Evolutionary conservation across 2,113 vertebrate genomes (phyloP), one percentile per base, ranked within the genome.

Genomic region (Nothobranchius furzeri): DNA sequence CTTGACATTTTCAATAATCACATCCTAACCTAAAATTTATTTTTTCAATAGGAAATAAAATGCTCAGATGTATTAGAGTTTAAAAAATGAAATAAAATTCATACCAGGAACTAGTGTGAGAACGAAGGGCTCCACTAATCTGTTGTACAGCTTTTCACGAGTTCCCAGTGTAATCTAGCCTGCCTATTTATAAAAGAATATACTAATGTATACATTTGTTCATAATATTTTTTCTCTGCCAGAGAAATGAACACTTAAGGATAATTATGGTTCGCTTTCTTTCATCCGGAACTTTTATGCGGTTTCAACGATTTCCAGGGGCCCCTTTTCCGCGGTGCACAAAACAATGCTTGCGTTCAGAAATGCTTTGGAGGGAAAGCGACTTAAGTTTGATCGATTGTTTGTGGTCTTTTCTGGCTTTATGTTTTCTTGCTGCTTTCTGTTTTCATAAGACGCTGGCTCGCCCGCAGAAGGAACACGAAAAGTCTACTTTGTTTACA

Each of bases 361-460:
- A 75, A 15, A 90, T 88, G 88, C 43, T 3, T n/a, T 49, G 57
- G 53, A 1, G 20, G 20, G 20, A 20, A 20, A 20, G 20, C 20
- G 20, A 20, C 1, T n/a, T 75, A 0, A 61, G 54, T 30, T 1
- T 50, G 0, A 42, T 89, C 9, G 75, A 91, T 46, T 9, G 60
- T 9, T 56, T 83, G 6, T 94, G 93, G 92, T 59, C 57, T 15
- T 75, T 64, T 48, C 65, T 94, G 47, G 76, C 86, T 3, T 20
- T 61, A 0, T 72, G 61, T 15, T 94, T 94, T 70, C 52, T 92
- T 0, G 5, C 59, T 1, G 90, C 90, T 9, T 81, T 89, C 12
- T 75, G 40, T 11, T 20, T 68, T 0, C 87, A 89, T 68, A 87
- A 60, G 40, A 7, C 82, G 2, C 82, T 61, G 1, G 1, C 52